Conservation (phyloP, 1,140 invertebrate species). For the Colletes latitarsis region DNA sequence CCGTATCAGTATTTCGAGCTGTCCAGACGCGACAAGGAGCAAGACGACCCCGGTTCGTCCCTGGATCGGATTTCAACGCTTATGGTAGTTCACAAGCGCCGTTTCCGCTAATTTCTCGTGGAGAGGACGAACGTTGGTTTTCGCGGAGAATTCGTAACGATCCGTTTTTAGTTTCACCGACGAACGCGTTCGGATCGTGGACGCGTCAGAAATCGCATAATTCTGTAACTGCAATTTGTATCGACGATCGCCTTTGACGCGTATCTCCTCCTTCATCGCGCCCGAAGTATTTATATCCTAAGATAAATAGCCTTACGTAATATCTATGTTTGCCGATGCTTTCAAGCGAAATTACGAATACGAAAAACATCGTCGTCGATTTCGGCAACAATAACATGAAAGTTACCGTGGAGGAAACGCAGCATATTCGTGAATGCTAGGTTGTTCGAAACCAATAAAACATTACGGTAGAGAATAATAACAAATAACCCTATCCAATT, state of each 20-base stretch:
- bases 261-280: conserved; percentile 11
- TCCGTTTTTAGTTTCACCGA: neutral
- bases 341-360: neutral
- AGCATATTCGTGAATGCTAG: too few relatives aligned
- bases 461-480: too few relatives aligned
- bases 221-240: conserved; percentile 41
- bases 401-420: too few relatives aligned
- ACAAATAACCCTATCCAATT: too few relatives aligned
- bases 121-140: too few relatives aligned
- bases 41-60: too few relatives aligned
- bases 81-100: neutral
- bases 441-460: too few relatives aligned
- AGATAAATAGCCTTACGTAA: conserved; percentile 63
- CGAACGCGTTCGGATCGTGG: neutral
- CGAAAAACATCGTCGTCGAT: neutral
- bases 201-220: neutral
- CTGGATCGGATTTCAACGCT: too few relatives aligned
- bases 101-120: neutral
- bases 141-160: too few relatives aligned
- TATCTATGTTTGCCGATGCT: neutral
- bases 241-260: conserved; percentile 39
- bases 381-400: neutral
- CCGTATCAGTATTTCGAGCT: too few relatives aligned
- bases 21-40: too few relatives aligned
- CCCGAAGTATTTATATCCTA: conserved; percentile 60